These are phyloP conservation scores for Heliconius hortense DNA, from an alignment of 2,888 invertebrate species.

Conservation along the genomic window DNA sequence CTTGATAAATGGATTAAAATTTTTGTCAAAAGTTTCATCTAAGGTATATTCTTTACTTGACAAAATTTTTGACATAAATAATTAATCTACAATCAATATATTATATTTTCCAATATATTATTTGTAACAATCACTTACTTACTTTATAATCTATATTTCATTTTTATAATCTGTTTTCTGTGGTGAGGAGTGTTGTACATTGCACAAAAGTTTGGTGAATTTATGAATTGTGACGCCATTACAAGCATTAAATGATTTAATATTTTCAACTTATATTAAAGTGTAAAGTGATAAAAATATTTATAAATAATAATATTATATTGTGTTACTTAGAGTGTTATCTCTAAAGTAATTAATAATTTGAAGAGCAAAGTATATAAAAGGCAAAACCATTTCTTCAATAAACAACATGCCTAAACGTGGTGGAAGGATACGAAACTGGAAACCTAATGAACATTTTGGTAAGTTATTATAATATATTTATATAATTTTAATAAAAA, in stretches of 20 bases:
- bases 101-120: neutral
- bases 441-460: slow-evolving; percentile 70
- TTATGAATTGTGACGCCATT: slow-evolving; percentile 20
- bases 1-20: no score
- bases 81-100: neutral
- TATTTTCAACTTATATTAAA: neutral
- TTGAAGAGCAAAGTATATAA: neutral
- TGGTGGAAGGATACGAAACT: slow-evolving; percentile 67
- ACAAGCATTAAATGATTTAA: neutral
- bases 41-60: neutral
- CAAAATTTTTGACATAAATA: neutral
- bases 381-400: neutral
- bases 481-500: neutral
- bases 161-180: slow-evolving; percentile 3
- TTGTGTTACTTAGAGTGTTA: neutral
- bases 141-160: neutral
- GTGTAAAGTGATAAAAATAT: neutral
- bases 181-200: neutral
- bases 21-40: neutral
- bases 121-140: neutral
- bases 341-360: no score
- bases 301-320: neutral
- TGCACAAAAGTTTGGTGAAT: neutral
- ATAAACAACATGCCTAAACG: slow-evolving; percentile 74
- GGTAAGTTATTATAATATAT: slow-evolving; percentile 51